These are phyloP conservation scores for Lamprotornis superbus DNA, from an alignment of 2,113 vertebrate species.

Conservation along the genomic window DNA sequence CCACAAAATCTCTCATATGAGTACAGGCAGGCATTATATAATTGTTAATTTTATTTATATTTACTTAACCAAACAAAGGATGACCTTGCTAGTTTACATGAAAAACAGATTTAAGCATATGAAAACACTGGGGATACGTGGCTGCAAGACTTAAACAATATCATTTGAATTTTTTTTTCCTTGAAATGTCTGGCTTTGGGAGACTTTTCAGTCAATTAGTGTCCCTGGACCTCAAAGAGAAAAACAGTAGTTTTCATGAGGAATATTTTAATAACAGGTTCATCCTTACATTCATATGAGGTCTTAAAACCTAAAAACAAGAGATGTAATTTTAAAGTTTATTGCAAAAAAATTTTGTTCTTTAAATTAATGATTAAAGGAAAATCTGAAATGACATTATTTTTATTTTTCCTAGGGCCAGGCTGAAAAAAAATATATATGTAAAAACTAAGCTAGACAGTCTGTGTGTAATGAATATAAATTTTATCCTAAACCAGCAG, in stretches of 20 bases:
- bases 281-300: not conserved
- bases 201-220: not conserved
- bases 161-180: not conserved
- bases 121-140: not conserved
- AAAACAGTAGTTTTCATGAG: not conserved
- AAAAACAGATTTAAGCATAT: not conserved
- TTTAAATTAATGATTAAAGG: not conserved
- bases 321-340: not conserved
- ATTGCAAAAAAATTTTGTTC: not conserved
- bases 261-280: not conserved
- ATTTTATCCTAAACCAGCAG: not conserved
- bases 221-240: not conserved
- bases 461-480: not conserved
- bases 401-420: not conserved
- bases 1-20: not conserved
- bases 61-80: not conserved
- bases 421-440: not conserved
- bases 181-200: not conserved
- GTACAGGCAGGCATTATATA: not conserved
- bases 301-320: not conserved
- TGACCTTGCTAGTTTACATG: not conserved
- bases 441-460: not conserved
- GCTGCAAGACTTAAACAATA: not conserved
- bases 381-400: not conserved
- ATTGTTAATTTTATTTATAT: conserved; percentile 2